Base-by-base conservation (phyloP, 2,113 vertebrate species). In the Perca schrenkii region DNA sequence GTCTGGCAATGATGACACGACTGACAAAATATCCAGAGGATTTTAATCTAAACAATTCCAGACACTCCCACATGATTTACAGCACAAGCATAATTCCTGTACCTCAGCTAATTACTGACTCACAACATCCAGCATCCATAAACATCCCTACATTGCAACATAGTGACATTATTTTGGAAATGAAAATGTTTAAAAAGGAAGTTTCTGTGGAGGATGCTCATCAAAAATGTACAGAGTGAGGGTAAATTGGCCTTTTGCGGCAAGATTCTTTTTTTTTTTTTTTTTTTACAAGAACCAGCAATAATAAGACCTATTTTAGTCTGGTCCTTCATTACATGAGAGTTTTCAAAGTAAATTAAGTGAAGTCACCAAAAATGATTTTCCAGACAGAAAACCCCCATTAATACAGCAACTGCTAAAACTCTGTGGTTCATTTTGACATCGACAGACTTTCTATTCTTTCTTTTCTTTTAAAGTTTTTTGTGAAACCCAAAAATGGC, bases 51-150 rank as follows among this genome's bases (percentile, higher is more conserved):
- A 89, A 90, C 79, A 89, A 82, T 82, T 28, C 58, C 61, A 34
- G 76, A 74, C 85, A 85, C 86, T 90, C 83, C 83, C 17, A 36
- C 56, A 22, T 76, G 83, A 89, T 90, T 88, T 80, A 80, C 49
- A 74, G 53, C 65, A 60, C 34, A n/a, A 19, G 61, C 47, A 58
- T 81, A 36, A 70, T 75, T 75, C 71, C 65, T 62, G 80, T 46
- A 81, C 74, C 31, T 62, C 49, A 63, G 65, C 60, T 79, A 87
- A 88, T 83, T 87, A 80, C 79, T 71, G 72, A 40, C 54, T 85
- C 66, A 49, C 68, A 72, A 47, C 77, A 79, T 67, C 61, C 81
- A 88, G 83, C 64, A 77, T 76, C 71, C 50, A 79, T 72, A 89
- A 81, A 86, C 69, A 84, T 69, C 76, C 22, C 84, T 52, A 4